These are phyloP conservation scores for Dicrostonyx torquatus DNA, from an alignment of 2,797 vertebrate genomes.

Conservation along the genomic window DNA sequence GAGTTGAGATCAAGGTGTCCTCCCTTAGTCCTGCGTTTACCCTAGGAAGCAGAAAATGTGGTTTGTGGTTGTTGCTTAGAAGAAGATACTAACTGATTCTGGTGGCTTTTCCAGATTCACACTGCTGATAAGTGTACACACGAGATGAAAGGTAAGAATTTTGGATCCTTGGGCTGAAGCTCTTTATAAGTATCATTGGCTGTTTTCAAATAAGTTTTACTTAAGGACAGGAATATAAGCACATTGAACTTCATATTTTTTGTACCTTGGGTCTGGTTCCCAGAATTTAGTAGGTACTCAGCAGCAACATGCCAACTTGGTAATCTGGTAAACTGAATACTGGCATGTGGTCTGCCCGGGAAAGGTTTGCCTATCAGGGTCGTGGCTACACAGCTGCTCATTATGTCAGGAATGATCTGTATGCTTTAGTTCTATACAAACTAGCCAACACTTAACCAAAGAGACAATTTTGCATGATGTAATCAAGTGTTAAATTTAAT, in stretches of 20 bases:
- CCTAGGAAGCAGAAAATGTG: background rate
- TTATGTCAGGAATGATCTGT: background rate
- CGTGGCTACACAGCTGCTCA: background rate
- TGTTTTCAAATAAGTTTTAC: background rate
- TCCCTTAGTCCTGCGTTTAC: background rate
- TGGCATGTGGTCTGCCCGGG: background rate
- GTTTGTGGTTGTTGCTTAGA: background rate
- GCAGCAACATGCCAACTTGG: background rate
- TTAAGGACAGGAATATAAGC: background rate
- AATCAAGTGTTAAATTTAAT: slow-evolving; percentile 9
- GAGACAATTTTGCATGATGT: background rate
- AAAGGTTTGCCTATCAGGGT: background rate
- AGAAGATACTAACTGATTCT: background rate
- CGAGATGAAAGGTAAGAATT: background rate
- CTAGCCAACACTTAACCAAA: slow-evolving; percentile 32
- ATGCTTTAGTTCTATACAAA: background rate
- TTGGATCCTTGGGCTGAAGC: background rate
- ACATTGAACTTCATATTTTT: slow-evolving; percentile 4
- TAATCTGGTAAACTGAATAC: slow-evolving; percentile 4
- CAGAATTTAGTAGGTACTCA: background rate
- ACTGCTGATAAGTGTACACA: background rate
- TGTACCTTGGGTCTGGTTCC: background rate
- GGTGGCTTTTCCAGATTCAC: background rate
- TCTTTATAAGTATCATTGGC: background rate
- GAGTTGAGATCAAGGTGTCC: background rate